These are phyloP conservation scores for Astyanax mexicanus DNA, from an alignment of 2,797 vertebrate species.

Conservation along the genomic window DNA sequence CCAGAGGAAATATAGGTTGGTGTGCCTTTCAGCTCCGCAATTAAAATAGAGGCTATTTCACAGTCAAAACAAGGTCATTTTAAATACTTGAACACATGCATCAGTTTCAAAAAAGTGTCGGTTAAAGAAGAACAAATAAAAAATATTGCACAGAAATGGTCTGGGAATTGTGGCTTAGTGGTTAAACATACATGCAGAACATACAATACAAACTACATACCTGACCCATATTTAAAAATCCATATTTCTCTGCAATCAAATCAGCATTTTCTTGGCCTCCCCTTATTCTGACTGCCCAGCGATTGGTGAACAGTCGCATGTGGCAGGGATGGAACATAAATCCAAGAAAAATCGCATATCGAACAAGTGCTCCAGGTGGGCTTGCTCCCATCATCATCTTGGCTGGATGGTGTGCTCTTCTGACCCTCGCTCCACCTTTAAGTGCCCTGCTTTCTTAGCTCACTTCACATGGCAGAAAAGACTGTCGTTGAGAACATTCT, in stretches of 20 bases:
- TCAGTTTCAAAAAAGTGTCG: too few species aligned
- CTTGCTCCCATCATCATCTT: constrained; percentile 57
- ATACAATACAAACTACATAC: constrained; percentile 72
- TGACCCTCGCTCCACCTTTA: constrained; percentile 5
- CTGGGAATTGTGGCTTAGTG: neutral
- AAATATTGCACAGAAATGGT: neutral
- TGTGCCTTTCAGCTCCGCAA: neutral
- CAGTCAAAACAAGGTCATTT: neutral
- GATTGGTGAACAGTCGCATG: constrained; percentile 87
- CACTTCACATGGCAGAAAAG: neutral
- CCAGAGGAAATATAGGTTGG: neutral
- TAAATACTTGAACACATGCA: neutral
- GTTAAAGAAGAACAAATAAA: neutral
- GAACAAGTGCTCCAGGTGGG: constrained; percentile 63
- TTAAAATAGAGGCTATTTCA: neutral
- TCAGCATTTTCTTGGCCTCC: constrained; percentile 82
- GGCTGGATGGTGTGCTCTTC: neutral
- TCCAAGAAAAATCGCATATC: constrained; percentile 75
- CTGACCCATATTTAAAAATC: constrained; percentile 93
- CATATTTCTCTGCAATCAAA: constrained; percentile 89
- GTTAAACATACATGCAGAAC: neutral
- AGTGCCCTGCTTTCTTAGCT: neutral
- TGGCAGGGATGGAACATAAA: constrained; percentile 80
- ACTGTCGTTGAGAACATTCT: neutral
- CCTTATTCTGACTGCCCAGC: constrained; percentile 90